These are phyloP conservation scores for Columba livia DNA, from an alignment of 2,113 vertebrate genomes.

Conservation along the genomic window DNA sequence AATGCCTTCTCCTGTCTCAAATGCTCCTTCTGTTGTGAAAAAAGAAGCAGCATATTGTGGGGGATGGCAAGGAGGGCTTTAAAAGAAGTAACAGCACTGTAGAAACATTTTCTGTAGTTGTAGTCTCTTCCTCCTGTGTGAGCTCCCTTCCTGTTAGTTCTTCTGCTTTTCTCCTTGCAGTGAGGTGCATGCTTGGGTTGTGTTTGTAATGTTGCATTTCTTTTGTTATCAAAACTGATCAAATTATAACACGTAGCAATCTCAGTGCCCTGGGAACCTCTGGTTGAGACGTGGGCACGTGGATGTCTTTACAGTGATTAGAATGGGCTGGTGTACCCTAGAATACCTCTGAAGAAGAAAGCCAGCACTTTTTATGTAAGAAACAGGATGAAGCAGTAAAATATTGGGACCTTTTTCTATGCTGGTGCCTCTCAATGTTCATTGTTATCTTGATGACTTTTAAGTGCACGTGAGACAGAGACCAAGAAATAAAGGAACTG, in stretches of 20 bases:
- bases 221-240: not conserved
- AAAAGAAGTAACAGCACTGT: not conserved
- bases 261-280: not conserved
- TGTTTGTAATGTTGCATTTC: not conserved
- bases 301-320: not conserved
- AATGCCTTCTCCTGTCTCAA: constrained; percentile 48
- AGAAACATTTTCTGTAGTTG: not conserved
- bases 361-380: not conserved
- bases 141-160: not conserved
- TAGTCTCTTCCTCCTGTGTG: not conserved
- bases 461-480: not conserved
- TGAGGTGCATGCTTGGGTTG: not conserved
- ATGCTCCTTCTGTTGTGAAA: not conserved
- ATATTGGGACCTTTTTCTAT: not conserved
- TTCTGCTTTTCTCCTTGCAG: not conserved
- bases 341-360: not conserved
- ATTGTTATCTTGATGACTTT: not conserved
- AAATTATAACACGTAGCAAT: not conserved
- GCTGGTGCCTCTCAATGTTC: not conserved
- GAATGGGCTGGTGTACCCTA: not conserved
- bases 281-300: not conserved
- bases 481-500: not conserved
- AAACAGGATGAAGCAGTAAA: not conserved
- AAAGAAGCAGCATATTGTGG: not conserved
- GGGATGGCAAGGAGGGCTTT: not conserved